A percentile compares a stretch with the other conserved stretches of the same genome.
These are phyloP conservation scores for Tyrannus savana DNA, from an alignment of 2,113 vertebrate genomes.

Conservation along the genomic window DNA sequence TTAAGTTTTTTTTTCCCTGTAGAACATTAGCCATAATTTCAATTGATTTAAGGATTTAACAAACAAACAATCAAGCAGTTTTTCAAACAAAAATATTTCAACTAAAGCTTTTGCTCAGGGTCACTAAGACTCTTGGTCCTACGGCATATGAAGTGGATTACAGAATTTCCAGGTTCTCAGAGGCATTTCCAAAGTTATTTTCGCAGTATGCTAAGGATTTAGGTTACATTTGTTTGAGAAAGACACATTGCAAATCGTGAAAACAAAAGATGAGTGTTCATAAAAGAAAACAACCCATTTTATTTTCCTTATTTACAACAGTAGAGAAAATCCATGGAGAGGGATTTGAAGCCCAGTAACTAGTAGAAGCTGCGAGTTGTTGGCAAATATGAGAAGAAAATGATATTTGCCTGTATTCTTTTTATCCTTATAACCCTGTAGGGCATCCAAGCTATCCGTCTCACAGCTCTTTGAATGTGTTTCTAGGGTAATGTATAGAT, in stretches of 20 bases:
- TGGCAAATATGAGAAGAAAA: neutral
- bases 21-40: rapidly evolving
- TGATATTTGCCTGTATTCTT: neutral
- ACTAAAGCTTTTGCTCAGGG: neutral
- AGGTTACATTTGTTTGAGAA: neutral
- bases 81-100: neutral
- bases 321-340: neutral
- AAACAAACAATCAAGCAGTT: neutral
- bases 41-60: neutral
- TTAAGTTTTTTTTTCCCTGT: neutral
- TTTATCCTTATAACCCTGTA: neutral
- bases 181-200: neutral
- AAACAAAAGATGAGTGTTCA: neutral
- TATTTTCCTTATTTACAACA: neutral
- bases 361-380: neutral
- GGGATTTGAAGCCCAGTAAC: neutral
- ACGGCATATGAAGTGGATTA: neutral
- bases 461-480: neutral
- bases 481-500: neutral
- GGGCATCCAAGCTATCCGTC: neutral
- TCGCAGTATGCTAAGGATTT: neutral
- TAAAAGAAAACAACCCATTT: neutral
- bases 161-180: neutral
- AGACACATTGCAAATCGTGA: neutral
- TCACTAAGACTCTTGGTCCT: neutral